Evolutionary conservation across 2,797 vertebrate species (phyloP).

Genomic region (Poeciliopsis presidionis): DNA sequence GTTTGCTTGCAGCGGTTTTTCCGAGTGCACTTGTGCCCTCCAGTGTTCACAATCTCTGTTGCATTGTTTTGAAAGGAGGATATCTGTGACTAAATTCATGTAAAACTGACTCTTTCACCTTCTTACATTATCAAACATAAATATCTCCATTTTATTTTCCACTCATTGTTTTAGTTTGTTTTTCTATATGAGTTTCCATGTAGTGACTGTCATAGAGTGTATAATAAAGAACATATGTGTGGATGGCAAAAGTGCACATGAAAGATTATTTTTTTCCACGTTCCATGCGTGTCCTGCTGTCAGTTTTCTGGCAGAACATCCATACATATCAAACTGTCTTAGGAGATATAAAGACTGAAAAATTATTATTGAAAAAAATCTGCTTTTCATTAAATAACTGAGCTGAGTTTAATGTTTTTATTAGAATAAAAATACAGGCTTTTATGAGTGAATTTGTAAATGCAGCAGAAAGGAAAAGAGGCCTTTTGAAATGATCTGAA

Average conservation of each 20-base stretch:
- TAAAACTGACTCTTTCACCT: neutral
- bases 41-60: slow-evolving; percentile 1
- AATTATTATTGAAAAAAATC: slow-evolving; percentile 32
- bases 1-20: slow-evolving; percentile 2
- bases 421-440: slow-evolving; percentile 6
- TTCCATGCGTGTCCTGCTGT: slow-evolving; percentile 34
- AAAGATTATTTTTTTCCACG: neutral
- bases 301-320: slow-evolving; percentile 18
- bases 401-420: slow-evolving; percentile 27
- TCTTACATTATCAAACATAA: slow-evolving; percentile 10
- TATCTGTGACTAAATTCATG: neutral
- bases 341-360: slow-evolving; percentile 33
- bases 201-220: neutral
- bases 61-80: slow-evolving; percentile 2
- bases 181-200: slow-evolving; percentile 1
- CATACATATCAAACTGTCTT: slow-evolving; percentile 17
- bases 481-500: slow-evolving; percentile 4
- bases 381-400: slow-evolving; percentile 10
- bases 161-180: neutral
- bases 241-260: slow-evolving; percentile 31
- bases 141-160: neutral
- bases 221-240: slow-evolving; percentile 12
- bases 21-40: neutral
- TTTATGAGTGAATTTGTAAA: slow-evolving; percentile 15
- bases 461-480: slow-evolving; percentile 14